These are phyloP conservation scores for Listrodromus nycthemerus DNA, from an alignment of 2,888 invertebrate genomes.

Conservation along the genomic window DNA sequence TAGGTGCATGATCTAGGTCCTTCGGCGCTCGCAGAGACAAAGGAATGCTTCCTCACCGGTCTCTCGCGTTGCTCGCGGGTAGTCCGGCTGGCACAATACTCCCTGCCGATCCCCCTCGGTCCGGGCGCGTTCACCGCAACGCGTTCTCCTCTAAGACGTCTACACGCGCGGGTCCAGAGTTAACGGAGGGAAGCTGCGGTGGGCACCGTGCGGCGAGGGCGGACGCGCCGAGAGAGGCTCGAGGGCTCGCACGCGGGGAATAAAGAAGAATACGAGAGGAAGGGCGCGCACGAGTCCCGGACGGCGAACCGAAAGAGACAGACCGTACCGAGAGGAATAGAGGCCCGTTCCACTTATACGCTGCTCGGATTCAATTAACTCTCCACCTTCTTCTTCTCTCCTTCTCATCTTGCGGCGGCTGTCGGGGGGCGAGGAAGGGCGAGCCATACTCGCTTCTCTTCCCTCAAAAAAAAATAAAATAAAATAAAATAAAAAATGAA, in stretches of 20 bases:
- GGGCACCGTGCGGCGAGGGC: slow-evolving; percentile 64
- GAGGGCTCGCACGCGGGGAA: slow-evolving; percentile 73
- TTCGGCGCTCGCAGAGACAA: slow-evolving; percentile 79
- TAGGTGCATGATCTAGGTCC: slow-evolving; percentile 38
- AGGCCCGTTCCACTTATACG: slow-evolving; percentile 84
- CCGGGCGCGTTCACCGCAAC: slow-evolving; percentile 15
- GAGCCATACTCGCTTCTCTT: slow-evolving; percentile 48
- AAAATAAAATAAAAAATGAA: not conserved
- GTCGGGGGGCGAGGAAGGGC: slow-evolving; percentile 37
- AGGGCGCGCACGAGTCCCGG: slow-evolving; percentile 71
- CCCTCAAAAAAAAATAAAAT: slow-evolving; percentile 13
- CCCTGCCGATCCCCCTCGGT: slow-evolving; percentile 28
- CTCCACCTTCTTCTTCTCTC: slow-evolving; percentile 76
- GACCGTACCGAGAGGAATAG: slow-evolving; percentile 79
- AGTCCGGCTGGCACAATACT: slow-evolving; percentile 28
- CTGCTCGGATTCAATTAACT: slow-evolving; percentile 84
- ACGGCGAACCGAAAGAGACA: slow-evolving; percentile 56
- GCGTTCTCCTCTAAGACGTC: slow-evolving; percentile 36
- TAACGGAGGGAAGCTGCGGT: slow-evolving; percentile 42
- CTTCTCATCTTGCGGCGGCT: slow-evolving; percentile 78
- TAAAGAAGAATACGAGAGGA: slow-evolving; percentile 81
- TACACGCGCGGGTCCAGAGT: slow-evolving; percentile 56
- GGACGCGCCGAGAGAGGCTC: slow-evolving; percentile 69
- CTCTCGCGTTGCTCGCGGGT: slow-evolving; percentile 65
- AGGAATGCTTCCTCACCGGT: slow-evolving; percentile 80